phyloP scores from a whole-genome alignment of 2,113 vertebrate species.

The Psammodynastes pulverulentus region DNA sequence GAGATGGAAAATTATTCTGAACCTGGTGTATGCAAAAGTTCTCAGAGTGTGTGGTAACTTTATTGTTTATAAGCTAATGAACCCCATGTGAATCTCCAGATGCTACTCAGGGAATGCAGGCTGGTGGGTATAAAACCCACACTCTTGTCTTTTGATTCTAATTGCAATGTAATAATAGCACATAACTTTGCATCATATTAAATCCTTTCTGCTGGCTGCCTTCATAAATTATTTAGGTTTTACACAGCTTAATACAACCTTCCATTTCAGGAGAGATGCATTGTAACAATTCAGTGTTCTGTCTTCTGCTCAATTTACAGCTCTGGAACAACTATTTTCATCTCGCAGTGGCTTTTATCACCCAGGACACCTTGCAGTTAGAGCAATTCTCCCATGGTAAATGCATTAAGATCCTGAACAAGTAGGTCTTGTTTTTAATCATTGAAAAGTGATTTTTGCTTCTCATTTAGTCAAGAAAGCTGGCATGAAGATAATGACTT shows the following conservation, averaged over 20 bases:
- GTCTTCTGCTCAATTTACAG: slow-evolving; percentile 69
- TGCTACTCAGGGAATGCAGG: slow-evolving; percentile 32
- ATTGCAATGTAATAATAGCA: slow-evolving; percentile 52
- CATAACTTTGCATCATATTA: slow-evolving; percentile 51
- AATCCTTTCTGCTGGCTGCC: slow-evolving; percentile 53
- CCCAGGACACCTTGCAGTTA: slow-evolving; percentile 95
- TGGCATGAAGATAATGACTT: background rate
- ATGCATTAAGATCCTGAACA: slow-evolving; percentile 91
- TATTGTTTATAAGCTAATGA: slow-evolving; percentile 37
- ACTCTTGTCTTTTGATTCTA: slow-evolving; percentile 43
- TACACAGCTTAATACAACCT: slow-evolving; percentile 50
- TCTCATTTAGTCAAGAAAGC: background rate
- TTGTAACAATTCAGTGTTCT: slow-evolving; percentile 53
- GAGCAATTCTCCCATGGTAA: slow-evolving; percentile 94
- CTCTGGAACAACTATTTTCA: slow-evolving; percentile 99
- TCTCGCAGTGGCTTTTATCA: slow-evolving; percentile 97
- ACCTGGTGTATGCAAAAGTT: background rate
- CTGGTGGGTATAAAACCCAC: slow-evolving; percentile 50
- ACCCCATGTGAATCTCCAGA: slow-evolving; percentile 31
- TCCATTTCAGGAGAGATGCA: slow-evolving; percentile 42
- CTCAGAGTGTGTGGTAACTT: background rate
- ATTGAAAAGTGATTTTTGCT: background rate
- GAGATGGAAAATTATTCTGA: slow-evolving; percentile 9
- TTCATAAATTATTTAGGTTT: slow-evolving; percentile 70
- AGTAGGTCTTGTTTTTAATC: slow-evolving; percentile 71